Conservation (phyloP, 2,113 vertebrate genomes). For the Rhinolophus sinicus region DNA sequence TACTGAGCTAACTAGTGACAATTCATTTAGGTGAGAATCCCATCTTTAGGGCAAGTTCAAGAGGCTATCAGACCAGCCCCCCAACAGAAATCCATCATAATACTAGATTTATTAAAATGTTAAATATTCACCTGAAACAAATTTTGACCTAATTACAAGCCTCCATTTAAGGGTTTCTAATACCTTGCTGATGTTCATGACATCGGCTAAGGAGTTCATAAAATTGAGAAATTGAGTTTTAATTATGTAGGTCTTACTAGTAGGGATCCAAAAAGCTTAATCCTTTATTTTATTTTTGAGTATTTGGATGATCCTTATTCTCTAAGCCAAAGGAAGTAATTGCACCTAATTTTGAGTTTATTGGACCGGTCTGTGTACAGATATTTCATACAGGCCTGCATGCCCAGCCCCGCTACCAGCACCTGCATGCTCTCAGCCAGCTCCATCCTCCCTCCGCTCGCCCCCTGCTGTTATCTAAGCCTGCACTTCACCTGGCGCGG, state of each 20-base stretch:
- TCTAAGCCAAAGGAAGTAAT: not conserved
- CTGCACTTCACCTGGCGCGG: not conserved
- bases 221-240: not conserved
- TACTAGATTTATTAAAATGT: not conserved
- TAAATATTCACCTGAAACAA: not conserved
- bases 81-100: too few relatives aligned
- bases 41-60: not conserved
- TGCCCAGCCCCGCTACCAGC: not conserved
- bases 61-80: not conserved
- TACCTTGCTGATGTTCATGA: not conserved
- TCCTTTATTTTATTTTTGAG: not conserved
- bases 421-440: not conserved
- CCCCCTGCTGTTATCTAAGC: not conserved
- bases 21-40: not conserved
- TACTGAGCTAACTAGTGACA: not conserved
- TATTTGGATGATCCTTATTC: not conserved
- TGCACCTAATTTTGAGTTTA: not conserved
- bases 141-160: not conserved
- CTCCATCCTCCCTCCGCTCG: accelerated
- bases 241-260: not conserved
- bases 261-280: not conserved
- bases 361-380: not conserved
- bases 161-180: not conserved
- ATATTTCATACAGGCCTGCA: not conserved
- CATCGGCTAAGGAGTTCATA: not conserved